Conservation (phyloP, 1,140 invertebrate genomes). For the Hycleus phaleratus region DNA sequence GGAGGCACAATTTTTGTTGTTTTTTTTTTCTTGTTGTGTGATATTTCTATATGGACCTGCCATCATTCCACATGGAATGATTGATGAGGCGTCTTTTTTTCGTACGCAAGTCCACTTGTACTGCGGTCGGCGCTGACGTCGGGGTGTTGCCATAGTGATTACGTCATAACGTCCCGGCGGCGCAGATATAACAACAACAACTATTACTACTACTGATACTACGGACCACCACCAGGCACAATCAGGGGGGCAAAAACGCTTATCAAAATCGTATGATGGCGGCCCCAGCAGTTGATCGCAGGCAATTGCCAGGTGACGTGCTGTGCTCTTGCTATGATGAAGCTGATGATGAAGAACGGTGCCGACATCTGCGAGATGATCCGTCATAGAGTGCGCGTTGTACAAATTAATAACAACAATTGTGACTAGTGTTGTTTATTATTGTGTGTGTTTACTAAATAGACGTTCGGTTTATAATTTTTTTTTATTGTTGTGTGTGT, state of each 20-base stretch:
- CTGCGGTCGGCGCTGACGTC: conserved; percentile 23
- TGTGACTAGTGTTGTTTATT: neutral
- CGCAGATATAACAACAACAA: neutral
- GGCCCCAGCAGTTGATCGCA: conserved; percentile 13
- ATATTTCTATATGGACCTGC: neutral
- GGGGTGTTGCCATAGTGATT: conserved; percentile 29
- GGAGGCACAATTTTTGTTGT: neutral
- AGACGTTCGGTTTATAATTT: too few species aligned
- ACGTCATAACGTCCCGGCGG: conserved; percentile 15
- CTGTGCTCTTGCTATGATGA: neutral
- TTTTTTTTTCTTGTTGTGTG: too few species aligned
- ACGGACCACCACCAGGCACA: neutral
- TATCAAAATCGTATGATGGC: conserved; percentile 17
- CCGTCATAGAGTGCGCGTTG: conserved; percentile 12
- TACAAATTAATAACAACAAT: neutral
- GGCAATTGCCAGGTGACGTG: conserved; percentile 16
- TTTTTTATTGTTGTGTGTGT: too few species aligned
- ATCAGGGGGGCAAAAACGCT: neutral
- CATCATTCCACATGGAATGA: conserved; percentile 7
- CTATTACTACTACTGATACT: conserved; percentile 1
- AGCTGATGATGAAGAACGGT: too few species aligned
- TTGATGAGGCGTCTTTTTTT: conserved; percentile 4
- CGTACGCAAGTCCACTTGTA: conserved; percentile 11
- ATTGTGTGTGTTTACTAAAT: conserved; percentile 9
- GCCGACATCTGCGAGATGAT: neutral